phyloP scores from a whole-genome alignment of 2,113 vertebrate genomes.

The Muntiacus muntjak region DNA sequence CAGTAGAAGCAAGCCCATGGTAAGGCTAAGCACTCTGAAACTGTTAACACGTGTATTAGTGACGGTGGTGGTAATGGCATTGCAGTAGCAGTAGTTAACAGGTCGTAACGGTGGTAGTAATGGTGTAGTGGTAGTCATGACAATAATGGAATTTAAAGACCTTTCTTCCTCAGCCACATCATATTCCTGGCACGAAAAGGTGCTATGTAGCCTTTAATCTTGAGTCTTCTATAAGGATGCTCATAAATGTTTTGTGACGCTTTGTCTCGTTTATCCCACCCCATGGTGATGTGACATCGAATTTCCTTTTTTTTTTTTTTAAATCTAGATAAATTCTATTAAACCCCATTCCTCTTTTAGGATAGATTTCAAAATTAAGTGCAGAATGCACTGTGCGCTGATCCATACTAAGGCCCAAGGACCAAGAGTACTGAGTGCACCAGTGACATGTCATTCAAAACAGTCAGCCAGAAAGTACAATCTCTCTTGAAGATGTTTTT shows the following conservation, averaged over 20 bases:
- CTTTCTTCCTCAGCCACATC: background rate
- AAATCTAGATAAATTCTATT: background rate
- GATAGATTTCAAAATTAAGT: background rate
- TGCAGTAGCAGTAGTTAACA: accelerated
- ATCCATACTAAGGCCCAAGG: background rate
- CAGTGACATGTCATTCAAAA: background rate
- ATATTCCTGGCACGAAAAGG: background rate
- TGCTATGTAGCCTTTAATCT: background rate
- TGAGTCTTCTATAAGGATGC: background rate
- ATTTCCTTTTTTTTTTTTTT: no score
- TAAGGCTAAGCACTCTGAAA: background rate
- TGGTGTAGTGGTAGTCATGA: background rate
- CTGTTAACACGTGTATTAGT: background rate
- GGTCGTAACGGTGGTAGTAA: no score
- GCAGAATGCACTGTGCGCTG: no score
- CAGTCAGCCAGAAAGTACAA: background rate
- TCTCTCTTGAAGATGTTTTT: background rate
- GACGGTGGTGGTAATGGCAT: background rate
- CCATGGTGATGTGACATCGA: background rate
- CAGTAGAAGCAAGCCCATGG: background rate
- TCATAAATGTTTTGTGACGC: background rate
- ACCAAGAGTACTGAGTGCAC: background rate
- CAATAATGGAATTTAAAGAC: background rate
- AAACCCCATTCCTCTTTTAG: background rate
- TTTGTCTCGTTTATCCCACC: background rate